These are phyloP conservation scores for Sesamia nonagrioides DNA, from an alignment of 1,140 invertebrate species.

Conservation along the genomic window DNA sequence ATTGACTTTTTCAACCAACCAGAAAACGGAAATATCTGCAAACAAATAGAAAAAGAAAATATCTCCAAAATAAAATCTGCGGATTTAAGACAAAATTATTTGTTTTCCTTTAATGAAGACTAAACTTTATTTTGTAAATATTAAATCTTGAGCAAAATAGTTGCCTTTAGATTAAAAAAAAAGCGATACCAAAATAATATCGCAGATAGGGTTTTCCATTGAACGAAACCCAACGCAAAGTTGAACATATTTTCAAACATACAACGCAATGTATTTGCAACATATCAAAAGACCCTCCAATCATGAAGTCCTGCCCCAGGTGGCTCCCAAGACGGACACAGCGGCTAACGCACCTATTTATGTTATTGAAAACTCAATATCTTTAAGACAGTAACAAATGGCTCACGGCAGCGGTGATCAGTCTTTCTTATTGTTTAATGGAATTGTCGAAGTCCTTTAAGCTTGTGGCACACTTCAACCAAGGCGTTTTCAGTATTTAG, in stretches of 20 bases:
- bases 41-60: no score
- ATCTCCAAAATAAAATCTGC: no score
- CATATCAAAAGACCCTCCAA: neutral
- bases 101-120: no score
- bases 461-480: no score
- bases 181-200: neutral
- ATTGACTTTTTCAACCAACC: no score
- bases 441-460: conserved; percentile 22
- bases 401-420: conserved; percentile 27
- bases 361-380: conserved; percentile 50
- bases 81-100: no score
- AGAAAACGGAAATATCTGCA: no score
- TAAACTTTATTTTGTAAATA: no score
- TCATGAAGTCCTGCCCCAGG: conserved; percentile 28
- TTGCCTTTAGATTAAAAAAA: no score
- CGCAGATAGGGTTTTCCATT: neutral
- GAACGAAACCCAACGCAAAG: neutral
- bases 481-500: no score
- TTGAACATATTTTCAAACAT: neutral
- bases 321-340: conserved; percentile 22
- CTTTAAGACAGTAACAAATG: conserved; percentile 43
- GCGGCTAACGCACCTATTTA: conserved; percentile 43
- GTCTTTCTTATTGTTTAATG: conserved; percentile 36
- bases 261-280: conserved; percentile 20
- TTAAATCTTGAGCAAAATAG: neutral